Percentiles rank a stretch among this genome's conserved stretches.
These are phyloP conservation scores for Trimorus sp. DNA, from an alignment of 2,888 invertebrate genomes.

Conservation along the genomic window DNA sequence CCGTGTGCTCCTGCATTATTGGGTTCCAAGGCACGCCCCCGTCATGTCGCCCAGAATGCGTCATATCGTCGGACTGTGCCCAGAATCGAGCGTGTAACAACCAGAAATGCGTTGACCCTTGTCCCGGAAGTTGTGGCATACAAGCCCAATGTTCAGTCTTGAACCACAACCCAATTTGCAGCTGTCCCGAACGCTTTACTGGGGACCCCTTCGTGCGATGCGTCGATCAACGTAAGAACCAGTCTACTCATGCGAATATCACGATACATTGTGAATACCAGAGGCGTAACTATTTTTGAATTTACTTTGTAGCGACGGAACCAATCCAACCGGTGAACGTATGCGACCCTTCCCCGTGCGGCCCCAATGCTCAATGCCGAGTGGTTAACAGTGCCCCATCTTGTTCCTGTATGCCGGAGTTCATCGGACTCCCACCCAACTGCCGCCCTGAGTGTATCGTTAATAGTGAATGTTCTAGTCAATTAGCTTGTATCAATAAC, in stretches of 20 bases:
- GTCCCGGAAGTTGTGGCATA: slow-evolving; percentile 89
- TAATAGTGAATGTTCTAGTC: slow-evolving; percentile 86
- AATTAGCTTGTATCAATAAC: slow-evolving; percentile 86
- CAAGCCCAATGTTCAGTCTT: slow-evolving; percentile 88
- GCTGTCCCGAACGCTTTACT: slow-evolving; percentile 86
- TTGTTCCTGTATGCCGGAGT: slow-evolving; percentile 86
- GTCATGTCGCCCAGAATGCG: slow-evolving; percentile 90
- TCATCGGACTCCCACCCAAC: slow-evolving; percentile 85
- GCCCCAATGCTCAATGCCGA: slow-evolving; percentile 85
- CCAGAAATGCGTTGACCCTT: slow-evolving; percentile 92
- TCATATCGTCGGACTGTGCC: slow-evolving; percentile 88
- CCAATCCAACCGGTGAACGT: slow-evolving; percentile 77
- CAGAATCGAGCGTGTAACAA: slow-evolving; percentile 89
- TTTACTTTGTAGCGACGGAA: slow-evolving; percentile 26
- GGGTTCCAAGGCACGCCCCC: slow-evolving; percentile 90
- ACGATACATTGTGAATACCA: background rate
- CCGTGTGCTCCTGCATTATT: slow-evolving; percentile 86
- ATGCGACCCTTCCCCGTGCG: slow-evolving; percentile 82
- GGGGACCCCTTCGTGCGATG: slow-evolving; percentile 91
- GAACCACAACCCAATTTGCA: slow-evolving; percentile 91
- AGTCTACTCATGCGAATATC: background rate
- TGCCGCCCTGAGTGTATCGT: slow-evolving; percentile 87
- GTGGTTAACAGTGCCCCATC: slow-evolving; percentile 85
- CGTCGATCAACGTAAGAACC: slow-evolving; percentile 81
- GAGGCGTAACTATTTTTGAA: background rate